Evolutionary conservation across 2,888 invertebrate species (phyloP), one percentile per base, ranked within the genome.

Genomic region (Spodoptera picta): DNA sequence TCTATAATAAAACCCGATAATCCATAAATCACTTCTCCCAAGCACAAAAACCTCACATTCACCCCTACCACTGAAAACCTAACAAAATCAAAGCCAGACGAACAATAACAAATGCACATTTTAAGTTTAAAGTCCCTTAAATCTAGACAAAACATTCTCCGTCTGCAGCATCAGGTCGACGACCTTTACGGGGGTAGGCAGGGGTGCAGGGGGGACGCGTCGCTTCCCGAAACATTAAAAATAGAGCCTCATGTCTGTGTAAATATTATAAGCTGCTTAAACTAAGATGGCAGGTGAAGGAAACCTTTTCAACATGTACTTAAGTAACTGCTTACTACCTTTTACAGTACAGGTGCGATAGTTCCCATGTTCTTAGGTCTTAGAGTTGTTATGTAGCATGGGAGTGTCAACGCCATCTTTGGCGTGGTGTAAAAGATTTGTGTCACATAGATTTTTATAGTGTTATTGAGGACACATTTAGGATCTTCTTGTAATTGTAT

Each of bases 111-210:
- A 83, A 83, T 82, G 80, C 75, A 79, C 79, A 79, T 80, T 82
- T 79, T 69, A 80, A 80, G 73, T 75, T 73, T 69, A 65, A 81
- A 75, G 69, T 50, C 65, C 81, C 82, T 82, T 81, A 83, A 83
- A 83, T 82, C 82, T 82, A 82, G 84, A 83, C 84, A 77, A 79
- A 73, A 71, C 75, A 76, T 62, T 59, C 59, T 49, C 67, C 73
- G 85, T 81, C 81, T 82, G 80, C 85, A 81, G 84, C 83, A 78
- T 84, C 85, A 80, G 86, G 84, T 81, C 86, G 60, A 77, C 75
- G 86, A 86, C 72, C 86, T 67, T 42, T 63, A 63, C 57, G 71
- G 65, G 73, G 53, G 76, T 43, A 31, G 23, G 43, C 5, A 49
- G 69, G 61, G 63, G 64, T 50, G 53, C 9, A 1, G 52, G 59